Base-by-base conservation (phyloP, 1,140 invertebrate genomes). In the Nomia melanderi region DNA sequence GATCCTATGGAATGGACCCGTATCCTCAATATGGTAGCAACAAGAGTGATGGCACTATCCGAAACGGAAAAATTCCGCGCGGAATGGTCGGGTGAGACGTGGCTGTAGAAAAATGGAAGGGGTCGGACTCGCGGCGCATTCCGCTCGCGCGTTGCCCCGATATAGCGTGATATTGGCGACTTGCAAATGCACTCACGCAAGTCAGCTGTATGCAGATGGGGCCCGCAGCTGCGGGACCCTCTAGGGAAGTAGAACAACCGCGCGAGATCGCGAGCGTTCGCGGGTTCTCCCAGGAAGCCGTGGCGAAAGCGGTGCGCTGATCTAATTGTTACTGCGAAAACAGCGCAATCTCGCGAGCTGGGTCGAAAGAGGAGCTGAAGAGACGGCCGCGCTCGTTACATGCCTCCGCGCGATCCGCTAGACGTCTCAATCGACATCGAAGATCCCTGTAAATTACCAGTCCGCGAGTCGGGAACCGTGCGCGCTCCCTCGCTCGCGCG, bases 361-460 rank as follows among this genome's bases (percentile, higher is more conserved):
- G 12, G 44, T 14, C 44, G 60, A 60, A 66, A 85, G 67, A 71
- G 60, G 69, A 86, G 79, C 20, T 44, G 66, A 56, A 47, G 56
- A 44, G 62, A 44, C 59, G 17, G 47, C 2, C 23, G n/a, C 17
- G 25, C 9, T 63, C 64, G 83, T 85, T 78, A 77, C 87, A 83
- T 87, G 85, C 81, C 83, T 86, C 82, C 85, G 85, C 87, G 87
- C 86, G 83, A 84, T 85, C 73, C 36, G 12, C 65, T 56, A 82
- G 85, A 88, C 85, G 78, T 88, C 87, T 88, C 86, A 88, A 88
- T 88, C 83, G 73, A 50, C 76, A 36, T 57, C 47, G 69, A 78
- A 78, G 69, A 60, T 65, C 70, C 65, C 76, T 78, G 76, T 72
- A 78, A 78, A 78, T 78, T 73, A 72, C 75, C 76, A 62, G 76